Conservation (phyloP, 2,888 invertebrate genomes). For the Macaria liturata region DNA sequence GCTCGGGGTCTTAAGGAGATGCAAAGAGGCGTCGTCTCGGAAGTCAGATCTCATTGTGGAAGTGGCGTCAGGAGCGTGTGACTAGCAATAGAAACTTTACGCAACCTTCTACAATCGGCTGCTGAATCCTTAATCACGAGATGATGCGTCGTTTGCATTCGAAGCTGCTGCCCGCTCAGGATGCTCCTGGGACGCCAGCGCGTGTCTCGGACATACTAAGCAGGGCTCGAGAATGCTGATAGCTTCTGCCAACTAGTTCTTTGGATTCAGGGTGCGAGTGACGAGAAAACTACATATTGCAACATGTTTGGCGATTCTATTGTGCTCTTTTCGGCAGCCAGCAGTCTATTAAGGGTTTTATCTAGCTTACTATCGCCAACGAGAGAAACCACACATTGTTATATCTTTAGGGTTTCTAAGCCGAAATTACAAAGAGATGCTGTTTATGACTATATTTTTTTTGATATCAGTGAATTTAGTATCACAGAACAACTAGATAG, state of each 20-base stretch:
- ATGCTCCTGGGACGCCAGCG: conserved; percentile 29
- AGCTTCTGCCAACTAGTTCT: conserved; percentile 14
- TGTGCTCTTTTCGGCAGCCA: too few species aligned
- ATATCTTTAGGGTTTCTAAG: too few species aligned
- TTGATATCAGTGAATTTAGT: too few species aligned
- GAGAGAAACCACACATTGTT: too few species aligned
- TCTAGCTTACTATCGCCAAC: too few species aligned
- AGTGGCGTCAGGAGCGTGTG: conserved; percentile 39
- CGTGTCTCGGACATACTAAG: conserved; percentile 27
- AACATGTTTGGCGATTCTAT: background rate
- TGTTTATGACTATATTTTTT: too few species aligned
- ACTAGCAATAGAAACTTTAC: conserved; percentile 48
- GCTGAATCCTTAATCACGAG: conserved; percentile 43
- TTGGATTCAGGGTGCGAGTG: conserved; percentile 7
- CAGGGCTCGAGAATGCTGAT: conserved; percentile 24
- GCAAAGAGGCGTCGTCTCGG: conserved; percentile 46
- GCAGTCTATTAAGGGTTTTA: too few species aligned
- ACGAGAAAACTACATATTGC: background rate
- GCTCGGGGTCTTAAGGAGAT: conserved; percentile 40
- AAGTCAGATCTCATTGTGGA: conserved; percentile 52
- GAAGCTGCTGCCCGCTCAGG: conserved; percentile 33
- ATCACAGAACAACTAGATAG: too few species aligned
- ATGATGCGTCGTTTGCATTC: conserved; percentile 37
- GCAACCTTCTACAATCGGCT: conserved; percentile 45
- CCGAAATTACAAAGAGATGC: too few species aligned